A percentile compares a stretch with the other conserved stretches of the same genome.
These are phyloP conservation scores for Riptortus pedestris DNA, from an alignment of 1,140 invertebrate species.

Conservation along the genomic window DNA sequence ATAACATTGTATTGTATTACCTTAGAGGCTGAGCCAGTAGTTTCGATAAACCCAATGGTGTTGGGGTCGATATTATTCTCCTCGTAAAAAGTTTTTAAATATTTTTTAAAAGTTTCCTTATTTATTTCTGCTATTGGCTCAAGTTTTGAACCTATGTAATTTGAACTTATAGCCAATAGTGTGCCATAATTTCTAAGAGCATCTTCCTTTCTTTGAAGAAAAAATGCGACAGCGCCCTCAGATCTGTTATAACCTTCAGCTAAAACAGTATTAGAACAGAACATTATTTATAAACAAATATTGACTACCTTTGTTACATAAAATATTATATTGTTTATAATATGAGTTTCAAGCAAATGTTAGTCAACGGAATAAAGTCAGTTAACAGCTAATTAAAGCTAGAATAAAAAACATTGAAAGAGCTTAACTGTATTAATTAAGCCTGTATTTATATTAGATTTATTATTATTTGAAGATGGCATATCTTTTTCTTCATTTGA, in stretches of 20 bases:
- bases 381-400: too few species aligned
- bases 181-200: slow-evolving; percentile 34
- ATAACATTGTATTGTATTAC: not conserved
- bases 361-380: too few species aligned
- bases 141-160: not conserved
- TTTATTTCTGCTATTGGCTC: not conserved
- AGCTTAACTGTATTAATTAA: too few species aligned
- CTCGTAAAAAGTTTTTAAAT: slow-evolving; percentile 17
- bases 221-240: slow-evolving; percentile 38
- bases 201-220: slow-evolving; percentile 44
- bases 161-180: not conserved
- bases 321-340: too few species aligned
- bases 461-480: too few species aligned
- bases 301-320: too few species aligned
- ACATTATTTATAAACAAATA: too few species aligned
- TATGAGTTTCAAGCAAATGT: too few species aligned
- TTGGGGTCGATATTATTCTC: slow-evolving; percentile 44
- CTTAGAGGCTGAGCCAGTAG: slow-evolving; percentile 31
- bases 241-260: slow-evolving; percentile 30
- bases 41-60: slow-evolving; percentile 35
- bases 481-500: too few species aligned
- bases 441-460: too few species aligned
- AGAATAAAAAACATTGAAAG: too few species aligned
- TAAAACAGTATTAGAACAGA: too few species aligned
- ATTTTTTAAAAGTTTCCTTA: not conserved